Conservation (phyloP, 1,140 invertebrate genomes). For the Anastrepha obliqua region DNA sequence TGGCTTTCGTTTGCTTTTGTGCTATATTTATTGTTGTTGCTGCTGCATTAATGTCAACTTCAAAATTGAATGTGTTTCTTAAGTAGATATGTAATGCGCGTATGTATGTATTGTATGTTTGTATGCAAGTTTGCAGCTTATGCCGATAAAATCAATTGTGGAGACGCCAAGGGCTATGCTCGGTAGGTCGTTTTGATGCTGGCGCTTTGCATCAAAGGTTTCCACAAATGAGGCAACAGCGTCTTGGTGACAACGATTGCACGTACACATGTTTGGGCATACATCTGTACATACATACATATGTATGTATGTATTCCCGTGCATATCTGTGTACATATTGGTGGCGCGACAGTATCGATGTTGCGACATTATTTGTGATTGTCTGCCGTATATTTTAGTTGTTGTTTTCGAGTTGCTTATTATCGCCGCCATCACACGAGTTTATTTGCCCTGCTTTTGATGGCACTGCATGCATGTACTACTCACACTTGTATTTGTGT, state of each 20-base stretch:
- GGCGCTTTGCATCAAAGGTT: conserved; percentile 38
- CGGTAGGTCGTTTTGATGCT: background rate
- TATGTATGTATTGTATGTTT: background rate
- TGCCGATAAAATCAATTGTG: background rate
- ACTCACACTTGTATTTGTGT: background rate
- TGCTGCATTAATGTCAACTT: background rate
- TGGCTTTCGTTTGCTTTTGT: background rate
- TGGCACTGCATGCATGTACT: background rate
- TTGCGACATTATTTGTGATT: conserved; percentile 59
- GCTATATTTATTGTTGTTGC: background rate
- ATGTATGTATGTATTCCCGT: conserved; percentile 49
- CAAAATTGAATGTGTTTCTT: background rate
- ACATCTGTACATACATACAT: background rate
- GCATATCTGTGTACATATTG: conserved; percentile 56
- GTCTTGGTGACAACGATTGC: conserved; percentile 35
- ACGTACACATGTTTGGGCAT: conserved; percentile 48
- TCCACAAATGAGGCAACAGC: conserved; percentile 36
- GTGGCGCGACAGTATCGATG: conserved; percentile 22
- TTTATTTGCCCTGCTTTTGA: background rate
- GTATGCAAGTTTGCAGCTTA: background rate
- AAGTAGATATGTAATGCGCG: background rate
- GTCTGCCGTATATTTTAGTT: background rate
- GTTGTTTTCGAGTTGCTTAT: background rate
- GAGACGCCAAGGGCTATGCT: background rate
- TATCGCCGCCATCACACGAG: conserved; percentile 13